Evolutionary conservation across 2,113 vertebrate species (phyloP).

Genomic region (Nothobranchius kuhntae): DNA sequence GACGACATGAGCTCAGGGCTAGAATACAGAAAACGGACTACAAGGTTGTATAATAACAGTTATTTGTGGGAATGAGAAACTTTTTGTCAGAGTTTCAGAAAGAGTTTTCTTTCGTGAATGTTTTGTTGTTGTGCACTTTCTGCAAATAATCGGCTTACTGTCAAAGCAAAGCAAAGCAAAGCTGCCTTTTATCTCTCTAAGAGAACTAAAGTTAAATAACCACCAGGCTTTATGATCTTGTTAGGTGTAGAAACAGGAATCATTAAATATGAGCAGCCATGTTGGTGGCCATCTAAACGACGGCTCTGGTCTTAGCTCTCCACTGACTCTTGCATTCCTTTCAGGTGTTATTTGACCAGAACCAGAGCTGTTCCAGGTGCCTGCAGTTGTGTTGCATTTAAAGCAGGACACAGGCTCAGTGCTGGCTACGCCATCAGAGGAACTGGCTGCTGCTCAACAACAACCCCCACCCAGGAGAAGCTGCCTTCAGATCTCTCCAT

Average conservation of each 20-base stretch:
- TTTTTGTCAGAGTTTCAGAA: slow-evolving; percentile 5
- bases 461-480: slow-evolving; percentile 13
- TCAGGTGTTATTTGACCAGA: slow-evolving; percentile 33
- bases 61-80: neutral
- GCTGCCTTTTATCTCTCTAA: neutral
- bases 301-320: neutral
- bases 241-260: no score
- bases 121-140: slow-evolving; percentile 8
- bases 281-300: no score
- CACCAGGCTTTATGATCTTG: no score
- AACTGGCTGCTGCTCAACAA: slow-evolving; percentile 28
- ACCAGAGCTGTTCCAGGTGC: slow-evolving; percentile 6
- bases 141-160: neutral
- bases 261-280: no score
- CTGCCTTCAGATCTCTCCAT: slow-evolving; percentile 41
- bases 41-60: neutral
- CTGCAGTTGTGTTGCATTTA: slow-evolving; percentile 18
- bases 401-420: slow-evolving; percentile 38
- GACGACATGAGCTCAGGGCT: neutral
- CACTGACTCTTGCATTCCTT: slow-evolving; percentile 20
- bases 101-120: neutral
- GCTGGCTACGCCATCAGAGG: slow-evolving; percentile 33
- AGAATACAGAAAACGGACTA: neutral
- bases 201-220: neutral
- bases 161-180: neutral